Conservation (phyloP, 2,797 vertebrate genomes). For the Clarias pachynema region DNA sequence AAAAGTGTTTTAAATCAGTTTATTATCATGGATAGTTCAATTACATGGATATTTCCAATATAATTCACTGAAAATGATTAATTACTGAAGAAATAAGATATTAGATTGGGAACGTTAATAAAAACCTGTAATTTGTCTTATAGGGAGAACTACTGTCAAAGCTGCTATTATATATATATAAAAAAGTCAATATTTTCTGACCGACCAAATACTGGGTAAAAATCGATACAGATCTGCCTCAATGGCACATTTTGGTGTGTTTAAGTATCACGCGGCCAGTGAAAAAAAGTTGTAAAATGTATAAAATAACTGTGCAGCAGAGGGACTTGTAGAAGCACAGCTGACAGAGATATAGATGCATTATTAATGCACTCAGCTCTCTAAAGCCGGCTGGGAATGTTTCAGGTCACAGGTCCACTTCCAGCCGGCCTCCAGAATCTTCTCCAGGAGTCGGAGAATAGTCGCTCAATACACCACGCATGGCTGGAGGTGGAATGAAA, state of each 20-base stretch:
- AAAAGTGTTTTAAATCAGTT: background rate
- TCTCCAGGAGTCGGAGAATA: slow-evolving; percentile 4
- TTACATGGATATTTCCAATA: background rate
- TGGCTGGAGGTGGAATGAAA: slow-evolving; percentile 8
- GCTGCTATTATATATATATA: background rate
- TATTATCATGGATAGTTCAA: background rate
- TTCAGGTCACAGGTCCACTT: slow-evolving; percentile 21
- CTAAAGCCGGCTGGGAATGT: background rate
- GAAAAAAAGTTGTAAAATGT: background rate
- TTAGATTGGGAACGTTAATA: background rate
- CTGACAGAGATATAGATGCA: slow-evolving; percentile 30
- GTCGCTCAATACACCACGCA: background rate
- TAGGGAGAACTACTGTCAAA: background rate
- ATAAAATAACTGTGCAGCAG: background rate
- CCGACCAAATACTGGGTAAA: background rate
- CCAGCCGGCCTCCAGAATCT: slow-evolving; percentile 15
- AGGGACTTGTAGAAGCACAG: slow-evolving; percentile 16
- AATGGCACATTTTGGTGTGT: background rate
- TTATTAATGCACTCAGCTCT: slow-evolving; percentile 35
- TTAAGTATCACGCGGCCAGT: background rate
- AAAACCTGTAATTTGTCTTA: background rate
- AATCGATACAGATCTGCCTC: background rate
- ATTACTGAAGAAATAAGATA: background rate
- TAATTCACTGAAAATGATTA: background rate
- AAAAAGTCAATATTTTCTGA: background rate